These are phyloP conservation scores for Euproctis similis DNA, from an alignment of 2,888 invertebrate genomes.

Conservation along the genomic window DNA sequence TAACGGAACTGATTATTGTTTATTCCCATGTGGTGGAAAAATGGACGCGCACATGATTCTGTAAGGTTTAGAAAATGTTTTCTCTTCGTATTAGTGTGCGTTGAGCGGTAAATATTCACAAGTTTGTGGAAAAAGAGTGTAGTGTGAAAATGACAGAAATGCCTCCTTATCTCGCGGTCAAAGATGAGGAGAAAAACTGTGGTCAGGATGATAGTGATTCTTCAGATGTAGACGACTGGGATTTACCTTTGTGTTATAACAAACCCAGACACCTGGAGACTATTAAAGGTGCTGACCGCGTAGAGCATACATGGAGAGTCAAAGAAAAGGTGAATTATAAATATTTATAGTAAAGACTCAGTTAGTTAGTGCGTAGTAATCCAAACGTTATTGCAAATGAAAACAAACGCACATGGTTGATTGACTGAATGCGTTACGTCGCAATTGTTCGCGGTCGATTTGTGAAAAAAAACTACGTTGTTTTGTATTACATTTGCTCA, in stretches of 20 bases:
- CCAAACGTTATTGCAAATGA: conserved; percentile 23
- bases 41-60: conserved; percentile 69
- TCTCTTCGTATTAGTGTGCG: conserved; percentile 33
- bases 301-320: conserved; percentile 93
- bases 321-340: conserved; percentile 88
- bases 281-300: conserved; percentile 75
- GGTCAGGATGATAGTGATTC: conserved; percentile 57
- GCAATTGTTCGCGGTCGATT: conserved; percentile 9
- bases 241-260: conserved; percentile 82
- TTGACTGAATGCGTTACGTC: conserved; percentile 21
- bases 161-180: conserved; percentile 67
- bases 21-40: conserved; percentile 70
- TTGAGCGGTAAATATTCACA: conserved; percentile 37
- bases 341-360: conserved; percentile 13
- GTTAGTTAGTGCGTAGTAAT: conserved; percentile 40
- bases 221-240: conserved; percentile 77
- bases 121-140: conserved; percentile 37
- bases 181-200: conserved; percentile 64
- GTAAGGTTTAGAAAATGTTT: conserved; percentile 61
- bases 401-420: conserved; percentile 65
- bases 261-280: conserved; percentile 77
- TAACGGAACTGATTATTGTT: conserved; percentile 44
- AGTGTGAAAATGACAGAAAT: conserved; percentile 70
- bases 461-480: conserved; percentile 12
- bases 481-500: no score